These are phyloP conservation scores for Dyspetes luteomarginatus DNA, from an alignment of 2,888 invertebrate species.

Conservation along the genomic window DNA sequence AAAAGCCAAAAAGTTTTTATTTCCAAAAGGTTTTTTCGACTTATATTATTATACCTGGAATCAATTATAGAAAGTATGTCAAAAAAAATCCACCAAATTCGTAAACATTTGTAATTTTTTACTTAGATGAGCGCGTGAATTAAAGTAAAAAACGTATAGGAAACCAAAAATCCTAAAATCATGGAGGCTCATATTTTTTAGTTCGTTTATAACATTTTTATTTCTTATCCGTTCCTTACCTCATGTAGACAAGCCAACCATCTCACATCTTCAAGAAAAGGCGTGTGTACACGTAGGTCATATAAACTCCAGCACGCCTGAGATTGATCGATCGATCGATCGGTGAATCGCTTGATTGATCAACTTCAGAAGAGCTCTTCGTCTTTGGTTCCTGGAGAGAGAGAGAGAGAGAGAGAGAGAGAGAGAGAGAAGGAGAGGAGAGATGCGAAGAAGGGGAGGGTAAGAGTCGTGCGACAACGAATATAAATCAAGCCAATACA, in stretches of 20 bases:
- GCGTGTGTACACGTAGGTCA: conserved; percentile 14
- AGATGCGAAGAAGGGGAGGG: conserved; percentile 1
- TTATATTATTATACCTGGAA: no score
- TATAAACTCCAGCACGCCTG: conserved; percentile 22
- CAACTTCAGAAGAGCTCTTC: conserved; percentile 58
- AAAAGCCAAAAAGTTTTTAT: no score
- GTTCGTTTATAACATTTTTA: not conserved
- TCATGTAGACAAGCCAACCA: not conserved
- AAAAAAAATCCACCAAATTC: no score
- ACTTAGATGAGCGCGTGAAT: no score
- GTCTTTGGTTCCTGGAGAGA: conserved; percentile 14
- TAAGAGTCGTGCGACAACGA: conserved; percentile 40
- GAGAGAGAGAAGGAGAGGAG: not conserved
- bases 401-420: no score
- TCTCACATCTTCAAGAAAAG: conserved; percentile 19
- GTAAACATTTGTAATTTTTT: no score
- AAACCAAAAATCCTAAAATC: not conserved
- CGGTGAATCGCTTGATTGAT: conserved; percentile 63
- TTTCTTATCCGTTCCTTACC: conserved; percentile 3
- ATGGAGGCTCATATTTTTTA: not conserved
- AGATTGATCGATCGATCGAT: conserved; percentile 66
- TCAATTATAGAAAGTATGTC: no score
- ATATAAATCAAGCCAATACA: conserved; percentile 56
- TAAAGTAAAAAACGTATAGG: no score
- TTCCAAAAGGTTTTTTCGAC: no score